phyloP scores from a whole-genome alignment of 2,797 vertebrate species.

The Rhinella marina region DNA sequence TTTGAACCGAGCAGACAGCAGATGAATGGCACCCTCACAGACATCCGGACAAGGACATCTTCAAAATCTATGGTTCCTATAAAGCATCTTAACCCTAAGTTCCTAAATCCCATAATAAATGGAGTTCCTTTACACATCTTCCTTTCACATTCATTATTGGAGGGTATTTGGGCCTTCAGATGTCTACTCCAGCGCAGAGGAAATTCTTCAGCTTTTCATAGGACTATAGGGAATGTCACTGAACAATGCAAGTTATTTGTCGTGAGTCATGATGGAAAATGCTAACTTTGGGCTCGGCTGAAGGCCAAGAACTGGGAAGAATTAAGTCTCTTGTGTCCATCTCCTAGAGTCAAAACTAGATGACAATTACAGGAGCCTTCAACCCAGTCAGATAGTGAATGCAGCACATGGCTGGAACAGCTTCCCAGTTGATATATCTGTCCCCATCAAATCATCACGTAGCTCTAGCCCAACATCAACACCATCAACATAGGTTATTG shows the following conservation, averaged over 20 bases:
- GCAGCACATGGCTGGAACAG: neutral
- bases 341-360: neutral
- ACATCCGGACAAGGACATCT: too few relatives aligned
- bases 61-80: too few relatives aligned
- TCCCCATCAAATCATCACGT: neutral
- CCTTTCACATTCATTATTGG: too few relatives aligned
- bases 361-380: neutral
- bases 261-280: neutral
- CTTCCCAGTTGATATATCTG: neutral
- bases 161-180: neutral
- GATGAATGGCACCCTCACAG: too few relatives aligned
- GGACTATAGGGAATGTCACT: neutral
- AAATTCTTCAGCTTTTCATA: neutral
- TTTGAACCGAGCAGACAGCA: too few relatives aligned
- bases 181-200: neutral
- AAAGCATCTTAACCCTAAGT: too few relatives aligned
- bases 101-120: neutral
- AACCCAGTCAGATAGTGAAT: neutral
- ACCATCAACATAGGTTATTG: too few relatives aligned
- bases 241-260: neutral
- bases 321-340: constrained; percentile 1
- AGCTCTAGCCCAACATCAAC: neutral
- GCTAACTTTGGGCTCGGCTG: neutral
- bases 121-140: too few relatives aligned
- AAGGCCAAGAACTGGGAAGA: neutral